phyloP scores from a whole-genome alignment of 2,888 invertebrate species.

The Platerodrilus igneus region DNA sequence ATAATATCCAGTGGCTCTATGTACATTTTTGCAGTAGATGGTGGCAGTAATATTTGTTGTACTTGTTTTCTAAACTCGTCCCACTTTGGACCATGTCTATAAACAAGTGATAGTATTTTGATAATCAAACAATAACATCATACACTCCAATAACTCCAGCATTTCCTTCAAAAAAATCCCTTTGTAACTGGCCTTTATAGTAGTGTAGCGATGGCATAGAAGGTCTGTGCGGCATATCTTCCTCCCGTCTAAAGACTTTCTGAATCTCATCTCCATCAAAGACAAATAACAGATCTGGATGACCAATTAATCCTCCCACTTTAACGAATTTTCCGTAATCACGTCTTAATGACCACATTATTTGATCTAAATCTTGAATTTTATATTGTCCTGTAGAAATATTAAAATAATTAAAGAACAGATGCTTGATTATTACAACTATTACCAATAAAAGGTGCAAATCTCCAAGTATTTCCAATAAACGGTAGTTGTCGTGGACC shows the following conservation, averaged over 20 bases:
- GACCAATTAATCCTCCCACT: constrained; percentile 69
- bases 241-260: constrained; percentile 65
- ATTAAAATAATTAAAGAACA: neutral
- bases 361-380: constrained; percentile 55
- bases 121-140: constrained; percentile 38
- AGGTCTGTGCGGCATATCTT: constrained; percentile 65
- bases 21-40: constrained; percentile 71
- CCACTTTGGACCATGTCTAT: constrained; percentile 84
- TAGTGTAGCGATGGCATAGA: constrained; percentile 69
- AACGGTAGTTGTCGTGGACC: constrained; percentile 70
- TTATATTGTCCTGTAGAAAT: constrained; percentile 52
- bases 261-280: constrained; percentile 71
- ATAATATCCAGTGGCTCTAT: constrained; percentile 70
- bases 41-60: constrained; percentile 76
- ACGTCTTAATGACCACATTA: constrained; percentile 55
- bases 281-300: constrained; percentile 69
- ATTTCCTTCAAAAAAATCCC: constrained; percentile 66
- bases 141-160: constrained; percentile 73
- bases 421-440: neutral
- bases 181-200: constrained; percentile 64
- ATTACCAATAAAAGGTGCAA: constrained; percentile 63
- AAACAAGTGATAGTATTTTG: constrained; percentile 17
- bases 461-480: constrained; percentile 77
- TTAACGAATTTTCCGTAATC: constrained; percentile 59
- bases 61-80: constrained; percentile 78